Evolutionary conservation across 2,797 vertebrate genomes (phyloP), one percentile per base, ranked within the genome.

Genomic region (Takifugu rubripes): DNA sequence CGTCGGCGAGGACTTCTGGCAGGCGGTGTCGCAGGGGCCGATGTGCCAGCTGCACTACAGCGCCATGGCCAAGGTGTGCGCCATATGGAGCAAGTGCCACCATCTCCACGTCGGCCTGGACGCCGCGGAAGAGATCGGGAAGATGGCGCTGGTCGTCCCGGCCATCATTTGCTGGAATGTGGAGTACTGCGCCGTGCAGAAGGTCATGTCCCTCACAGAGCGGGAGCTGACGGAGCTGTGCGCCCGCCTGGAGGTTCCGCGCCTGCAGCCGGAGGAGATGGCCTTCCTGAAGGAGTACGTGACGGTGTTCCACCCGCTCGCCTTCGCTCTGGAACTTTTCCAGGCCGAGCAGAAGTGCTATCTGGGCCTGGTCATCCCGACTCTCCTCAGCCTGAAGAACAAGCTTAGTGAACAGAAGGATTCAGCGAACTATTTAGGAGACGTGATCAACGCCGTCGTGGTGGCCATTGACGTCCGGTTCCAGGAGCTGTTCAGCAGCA

Each of bases 261-360:
- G 76, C 51, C 15, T 90, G 60, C 87, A 86, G 70, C 77, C 86
- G 0, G 83, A 91, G 58, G 91, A 92, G 78, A 80, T 77, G 61
- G 78, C 83, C 43, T 90, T 90, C 78, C 77, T 92, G 5, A 88
- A 80, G 21, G 90, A 92, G 15, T 91, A 91, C 2, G 82, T 76
- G 4, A 71, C 78, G 0, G 85, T 89, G 6, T 89, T 90, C 61
- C 88, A 90, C 71, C 90, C 89, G 11, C 90, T 92, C 0, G 88
- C 90, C 0, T 90, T 90, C 65, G 88, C 91, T 0, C 79, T 91
- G 0, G 88, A 91, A 61, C 88, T 91, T 26, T 84, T 92, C 77
- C 90, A 91, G 46, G 89, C 87, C 0, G 89, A 92, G 72, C 88
- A 91, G 77, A 90, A 91, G 24, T 91, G 91, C 25, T 91, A 87